These are phyloP conservation scores for Eclectus roratus DNA, from an alignment of 2,113 vertebrate genomes.

Conservation along the genomic window DNA sequence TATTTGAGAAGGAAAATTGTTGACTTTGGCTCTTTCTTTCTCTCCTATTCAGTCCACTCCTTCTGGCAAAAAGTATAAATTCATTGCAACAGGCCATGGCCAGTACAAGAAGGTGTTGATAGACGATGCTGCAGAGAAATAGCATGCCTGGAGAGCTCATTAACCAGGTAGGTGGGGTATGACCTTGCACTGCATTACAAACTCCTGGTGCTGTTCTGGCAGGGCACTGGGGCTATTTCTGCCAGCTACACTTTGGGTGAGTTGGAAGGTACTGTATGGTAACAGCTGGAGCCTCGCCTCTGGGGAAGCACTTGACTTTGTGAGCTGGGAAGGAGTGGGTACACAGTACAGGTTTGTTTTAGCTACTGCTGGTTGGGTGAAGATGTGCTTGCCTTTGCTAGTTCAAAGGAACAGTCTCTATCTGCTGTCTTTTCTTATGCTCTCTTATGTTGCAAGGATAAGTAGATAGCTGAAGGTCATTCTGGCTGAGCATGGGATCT, in stretches of 20 bases:
- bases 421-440: not conserved
- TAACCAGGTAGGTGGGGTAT: conserved; percentile 51
- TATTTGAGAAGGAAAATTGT: not conserved
- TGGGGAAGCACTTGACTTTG: not conserved
- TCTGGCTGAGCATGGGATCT: not conserved
- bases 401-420: not conserved
- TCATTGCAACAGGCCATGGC: conserved; percentile 87
- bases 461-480: not conserved
- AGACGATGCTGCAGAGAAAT: conserved; percentile 64
- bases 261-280: not conserved
- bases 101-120: conserved; percentile 88
- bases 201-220: not conserved
- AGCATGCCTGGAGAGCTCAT: not conserved
- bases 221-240: not conserved
- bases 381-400: not conserved
- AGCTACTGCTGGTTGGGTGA: not conserved
- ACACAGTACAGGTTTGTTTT: not conserved
- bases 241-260: not conserved
- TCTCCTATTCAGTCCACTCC: conserved; percentile 66
- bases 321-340: not conserved
- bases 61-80: conserved; percentile 83
- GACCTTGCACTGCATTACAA: not conserved
- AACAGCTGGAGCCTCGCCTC: not conserved
- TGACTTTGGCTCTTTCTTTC: not conserved
- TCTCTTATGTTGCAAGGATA: not conserved